Conservation (phyloP, 2,113 vertebrate species). For the Cephalopholis sonnerati region DNA sequence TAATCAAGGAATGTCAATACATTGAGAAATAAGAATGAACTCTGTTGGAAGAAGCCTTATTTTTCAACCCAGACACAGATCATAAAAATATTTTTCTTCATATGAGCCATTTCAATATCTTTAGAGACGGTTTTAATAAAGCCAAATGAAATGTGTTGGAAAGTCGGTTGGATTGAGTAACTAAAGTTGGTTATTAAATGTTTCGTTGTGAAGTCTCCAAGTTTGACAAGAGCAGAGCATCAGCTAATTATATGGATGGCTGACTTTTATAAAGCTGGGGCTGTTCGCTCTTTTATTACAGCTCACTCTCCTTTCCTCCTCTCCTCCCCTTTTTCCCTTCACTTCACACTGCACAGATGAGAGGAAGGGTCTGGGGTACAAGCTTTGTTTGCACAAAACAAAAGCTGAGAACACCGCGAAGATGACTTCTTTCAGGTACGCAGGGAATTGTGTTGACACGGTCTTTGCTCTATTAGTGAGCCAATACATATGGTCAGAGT, state of each 20-base stretch:
- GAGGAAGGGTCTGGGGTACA: conserved; percentile 16
- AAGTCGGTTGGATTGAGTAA: conserved; percentile 33
- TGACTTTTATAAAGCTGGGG: conserved; percentile 44
- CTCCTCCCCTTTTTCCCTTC: not conserved
- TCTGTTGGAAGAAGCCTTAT: conserved; percentile 2
- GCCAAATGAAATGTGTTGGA: conserved; percentile 33
- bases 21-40: conserved; percentile 7
- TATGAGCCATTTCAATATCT: conserved; percentile 19
- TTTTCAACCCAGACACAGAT: conserved; percentile 2
- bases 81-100: conserved; percentile 12
- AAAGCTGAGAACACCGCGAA: conserved; percentile 40
- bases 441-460: conserved; percentile 41
- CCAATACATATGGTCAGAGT: conserved; percentile 50
- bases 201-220: conserved; percentile 37
- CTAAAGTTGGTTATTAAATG: conserved; percentile 51
- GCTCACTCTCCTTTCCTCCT: conserved; percentile 9
- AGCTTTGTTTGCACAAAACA: conserved; percentile 48
- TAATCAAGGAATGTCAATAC: conserved; percentile 26
- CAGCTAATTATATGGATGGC: conserved; percentile 62
- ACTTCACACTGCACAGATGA: conserved; percentile 32
- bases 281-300: conserved; percentile 25
- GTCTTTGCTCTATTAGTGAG: conserved; percentile 27
- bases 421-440: conserved; percentile 48
- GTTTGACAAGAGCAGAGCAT: conserved; percentile 45
- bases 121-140: conserved; percentile 15